phyloP scores from a whole-genome alignment of 1,140 invertebrate species.

The Physella acuta region DNA sequence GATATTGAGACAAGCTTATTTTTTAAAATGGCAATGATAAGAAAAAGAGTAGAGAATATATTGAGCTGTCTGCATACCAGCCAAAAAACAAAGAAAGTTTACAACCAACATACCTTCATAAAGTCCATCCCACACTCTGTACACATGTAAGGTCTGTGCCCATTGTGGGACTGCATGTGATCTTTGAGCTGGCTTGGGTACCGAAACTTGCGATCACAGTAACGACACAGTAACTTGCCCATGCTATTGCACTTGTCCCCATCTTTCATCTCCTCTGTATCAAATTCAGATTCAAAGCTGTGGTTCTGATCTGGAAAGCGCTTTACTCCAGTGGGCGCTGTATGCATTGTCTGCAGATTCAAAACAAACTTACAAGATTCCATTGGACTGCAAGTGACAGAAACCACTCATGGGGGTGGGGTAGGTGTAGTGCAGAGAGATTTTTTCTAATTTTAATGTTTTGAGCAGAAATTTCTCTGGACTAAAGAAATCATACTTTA shows the following conservation, averaged over 20 bases:
- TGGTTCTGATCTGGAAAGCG: constrained; percentile 17
- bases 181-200: constrained; percentile 64
- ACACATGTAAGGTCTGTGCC: constrained; percentile 64
- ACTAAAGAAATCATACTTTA: constrained; percentile 1
- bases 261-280: constrained; percentile 9
- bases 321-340: neutral
- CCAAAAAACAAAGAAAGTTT: neutral
- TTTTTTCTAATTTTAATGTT: too few relatives aligned
- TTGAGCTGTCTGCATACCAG: too few relatives aligned
- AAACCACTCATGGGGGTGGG: too few relatives aligned
- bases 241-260: constrained; percentile 31
- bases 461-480: neutral
- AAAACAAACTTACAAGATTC: neutral
- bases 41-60: too few relatives aligned
- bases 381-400: too few relatives aligned
- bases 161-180: constrained; percentile 64
- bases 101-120: constrained; percentile 46
- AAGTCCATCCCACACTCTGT: constrained; percentile 64
- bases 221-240: constrained; percentile 58
- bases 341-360: neutral
- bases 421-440: too few relatives aligned
- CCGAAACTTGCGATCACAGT: constrained; percentile 66
- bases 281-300: constrained; percentile 31
- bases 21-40: too few relatives aligned
- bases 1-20: too few relatives aligned